These are phyloP conservation scores for Crenuchus spilurus DNA, from an alignment of 2,797 vertebrate species.

Conservation along the genomic window DNA sequence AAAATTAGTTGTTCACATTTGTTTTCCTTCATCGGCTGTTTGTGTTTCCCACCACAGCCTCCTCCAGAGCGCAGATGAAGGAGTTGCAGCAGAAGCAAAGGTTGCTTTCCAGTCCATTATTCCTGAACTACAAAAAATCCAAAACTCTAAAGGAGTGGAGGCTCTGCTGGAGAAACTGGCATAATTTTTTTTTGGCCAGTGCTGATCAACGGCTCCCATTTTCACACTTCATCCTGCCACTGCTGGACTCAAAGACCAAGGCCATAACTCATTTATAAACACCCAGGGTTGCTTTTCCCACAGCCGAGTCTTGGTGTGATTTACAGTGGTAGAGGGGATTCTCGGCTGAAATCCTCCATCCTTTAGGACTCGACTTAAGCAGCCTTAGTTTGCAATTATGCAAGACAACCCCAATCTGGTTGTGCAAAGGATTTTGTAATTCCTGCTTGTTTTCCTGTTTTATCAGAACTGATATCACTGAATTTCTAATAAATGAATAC, in stretches of 20 bases:
- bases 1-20: neutral
- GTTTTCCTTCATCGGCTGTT: slow-evolving; percentile 3
- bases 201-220: neutral
- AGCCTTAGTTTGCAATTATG: neutral
- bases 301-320: neutral
- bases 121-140: slow-evolving; percentile 75
- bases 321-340: neutral
- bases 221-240: neutral
- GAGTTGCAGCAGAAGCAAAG: slow-evolving; percentile 81
- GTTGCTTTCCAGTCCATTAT: slow-evolving; percentile 77
- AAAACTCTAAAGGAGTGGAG: slow-evolving; percentile 82
- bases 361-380: neutral
- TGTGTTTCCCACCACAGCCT: slow-evolving; percentile 75
- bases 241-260: neutral
- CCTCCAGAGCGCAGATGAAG: slow-evolving; percentile 83
- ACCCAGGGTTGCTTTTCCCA: neutral
- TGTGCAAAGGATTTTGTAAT: neutral
- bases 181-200: too few relatives aligned
- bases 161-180: slow-evolving; percentile 83
- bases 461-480: neutral
- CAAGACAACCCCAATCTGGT: neutral
- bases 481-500: slow-evolving; percentile 52
- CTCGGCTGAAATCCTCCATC: neutral
- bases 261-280: neutral
- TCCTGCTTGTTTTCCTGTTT: neutral